Base-by-base conservation (phyloP, 2,888 invertebrate species). In the Megamerina dolium region DNA sequence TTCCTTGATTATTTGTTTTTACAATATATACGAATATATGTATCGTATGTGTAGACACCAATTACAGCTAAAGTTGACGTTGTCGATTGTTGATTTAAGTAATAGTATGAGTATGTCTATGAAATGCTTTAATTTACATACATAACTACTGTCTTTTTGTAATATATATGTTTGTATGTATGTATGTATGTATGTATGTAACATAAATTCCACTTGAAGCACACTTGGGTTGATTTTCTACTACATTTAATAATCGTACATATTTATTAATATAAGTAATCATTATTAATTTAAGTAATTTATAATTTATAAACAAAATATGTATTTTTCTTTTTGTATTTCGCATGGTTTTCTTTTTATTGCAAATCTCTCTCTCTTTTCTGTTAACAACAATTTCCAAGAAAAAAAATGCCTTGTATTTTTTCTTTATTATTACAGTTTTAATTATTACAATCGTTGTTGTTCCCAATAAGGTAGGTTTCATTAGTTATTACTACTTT, bases 211-310 rank as follows among this genome's bases (percentile, higher is more conserved):
- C 45, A 60, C 53, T 55, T 60, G 64, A 65, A 65, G 64, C 64
- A 64, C 64, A 65, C 64, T 65, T 64, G 65, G 64, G 64, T 64
- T 63, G 52, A 49, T 57, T n/a, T 56, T 45, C 43, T 39, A 50
- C 42, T 40, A 39, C 38, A 46, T 36, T 41, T 35, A 41, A 9
- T 20, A 23, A 26, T 14, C 6, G 17, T 26, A 20, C 26, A 35
- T n/a, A n/a, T n/a, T n/a, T n/a, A n/a, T n/a, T n/a, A n/a, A n/a
- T n/a, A n/a, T n/a, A n/a, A n/a, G n/a, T n/a, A n/a, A n/a, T n/a
- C n/a, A n/a, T n/a, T n/a, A n/a, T 38, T 33, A 33, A n/a, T 26
- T 44, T 32, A 27, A 27, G 27, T 38, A 34, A 34, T 32, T 37
- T 42, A 37, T 44, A 23, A 30, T 41, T 49, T 55, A 44, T 57